Evolutionary conservation across 2,113 vertebrate species (phyloP), one percentile per base, ranked within the genome.

Genomic region (Eidolon helvum): DNA sequence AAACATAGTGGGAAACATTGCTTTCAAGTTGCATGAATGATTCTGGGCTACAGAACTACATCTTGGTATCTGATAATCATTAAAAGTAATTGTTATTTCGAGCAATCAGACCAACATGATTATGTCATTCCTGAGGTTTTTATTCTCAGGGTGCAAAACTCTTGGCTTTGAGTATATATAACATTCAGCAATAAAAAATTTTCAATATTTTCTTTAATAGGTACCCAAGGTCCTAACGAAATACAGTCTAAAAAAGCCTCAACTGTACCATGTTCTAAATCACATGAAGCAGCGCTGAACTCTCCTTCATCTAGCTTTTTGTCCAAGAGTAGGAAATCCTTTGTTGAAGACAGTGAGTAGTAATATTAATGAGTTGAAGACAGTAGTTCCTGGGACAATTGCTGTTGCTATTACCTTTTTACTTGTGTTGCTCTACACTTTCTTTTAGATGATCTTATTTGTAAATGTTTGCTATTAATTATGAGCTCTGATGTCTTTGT

Each of bases 191-290:
- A 79, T 78, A 57, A 91, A 93, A 59, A n/a, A n/a, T 9, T 66
- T 38, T 79, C 79, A 69, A 82, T 80, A 53, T 61, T 94, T 68
- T 88, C 38, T 72, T 69, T 95, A 97, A n/a, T 83, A 98, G 98
- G 97, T 96, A 66, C 94, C 50, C 95, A 97, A 59, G 55, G 65
- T 72, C 74, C 94, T 94, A 16, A 93, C 59, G 78, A 93, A 7
- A 92, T 95, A 35, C 57, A 90, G n/a, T 88, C 92, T 96, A 84
- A 93, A 90, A 95, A 40, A 72, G 10, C 43, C 40, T 75, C 2
- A 63, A 0, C 57, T 1, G 68, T 91, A 26, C 82, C 86, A 0
- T n/a, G 2, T 22, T 53, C 5, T n/a, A 72, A 95, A 66, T 61
- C 90, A 71, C 7, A 16, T 72, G 75, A 97, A 95, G 95, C 63